These are phyloP conservation scores for Pristionchus japonicus DNA, from an alignment of 2,888 invertebrate species.

Conservation along the genomic window DNA sequence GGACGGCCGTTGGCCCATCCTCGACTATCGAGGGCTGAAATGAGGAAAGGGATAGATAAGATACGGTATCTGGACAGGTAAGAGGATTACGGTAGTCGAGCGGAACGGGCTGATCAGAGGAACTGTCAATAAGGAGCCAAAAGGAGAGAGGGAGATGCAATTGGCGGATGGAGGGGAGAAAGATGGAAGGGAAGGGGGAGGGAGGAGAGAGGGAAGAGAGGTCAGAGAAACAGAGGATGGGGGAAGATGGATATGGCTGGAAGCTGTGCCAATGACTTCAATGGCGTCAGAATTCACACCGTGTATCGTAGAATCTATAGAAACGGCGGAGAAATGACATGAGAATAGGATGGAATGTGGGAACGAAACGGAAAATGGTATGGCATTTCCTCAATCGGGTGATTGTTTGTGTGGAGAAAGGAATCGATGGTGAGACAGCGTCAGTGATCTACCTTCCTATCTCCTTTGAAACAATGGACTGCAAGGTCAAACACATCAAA, in stretches of 20 bases:
- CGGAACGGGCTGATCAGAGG: slow-evolving; percentile 29
- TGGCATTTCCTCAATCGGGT: neutral
- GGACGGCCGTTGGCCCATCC: slow-evolving; percentile 32
- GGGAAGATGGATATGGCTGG: slow-evolving; percentile 16
- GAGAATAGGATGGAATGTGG: neutral
- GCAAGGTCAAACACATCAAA: neutral
- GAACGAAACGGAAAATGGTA: neutral
- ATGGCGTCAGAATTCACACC: neutral
- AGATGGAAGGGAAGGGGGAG: neutral
- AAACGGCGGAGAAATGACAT: neutral
- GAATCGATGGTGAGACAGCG: neutral
- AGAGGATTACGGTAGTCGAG: slow-evolving; percentile 18
- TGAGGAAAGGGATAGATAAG: neutral
- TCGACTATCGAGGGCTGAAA: slow-evolving; percentile 23
- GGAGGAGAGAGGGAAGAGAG: slow-evolving; percentile 25
- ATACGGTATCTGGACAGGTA: neutral
- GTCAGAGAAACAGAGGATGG: neutral
- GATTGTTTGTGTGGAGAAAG: slow-evolving; percentile 4
- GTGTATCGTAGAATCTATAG: neutral
- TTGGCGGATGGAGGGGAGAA: neutral
- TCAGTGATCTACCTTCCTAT: neutral
- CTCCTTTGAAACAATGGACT: neutral
- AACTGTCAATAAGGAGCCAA: slow-evolving; percentile 34
- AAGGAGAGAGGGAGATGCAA: neutral
- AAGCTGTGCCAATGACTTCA: neutral